Conservation (phyloP, 1,140 invertebrate species). For the Octopus sinensis region DNA sequence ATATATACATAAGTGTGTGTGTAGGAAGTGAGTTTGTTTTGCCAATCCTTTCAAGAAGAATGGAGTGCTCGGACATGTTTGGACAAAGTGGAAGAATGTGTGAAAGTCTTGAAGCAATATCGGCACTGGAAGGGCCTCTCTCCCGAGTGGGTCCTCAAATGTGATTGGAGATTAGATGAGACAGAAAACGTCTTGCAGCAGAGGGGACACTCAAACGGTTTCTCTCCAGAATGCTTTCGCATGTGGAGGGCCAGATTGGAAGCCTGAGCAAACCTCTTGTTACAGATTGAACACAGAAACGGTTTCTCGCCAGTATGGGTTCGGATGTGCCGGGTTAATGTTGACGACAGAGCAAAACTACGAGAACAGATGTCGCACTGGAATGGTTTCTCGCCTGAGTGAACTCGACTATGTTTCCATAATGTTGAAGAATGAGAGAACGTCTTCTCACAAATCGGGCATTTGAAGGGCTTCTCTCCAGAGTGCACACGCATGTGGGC, state of each 20-base stretch:
- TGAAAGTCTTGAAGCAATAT: neutral
- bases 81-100: slow-evolving; percentile 1
- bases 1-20: no score
- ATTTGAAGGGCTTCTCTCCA: slow-evolving; percentile 21
- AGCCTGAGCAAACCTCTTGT: neutral
- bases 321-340: slow-evolving; percentile 34
- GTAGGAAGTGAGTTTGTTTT: no score
- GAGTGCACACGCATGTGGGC: neutral
- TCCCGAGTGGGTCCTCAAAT: neutral
- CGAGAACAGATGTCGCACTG: slow-evolving; percentile 24
- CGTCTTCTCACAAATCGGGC: slow-evolving; percentile 17
- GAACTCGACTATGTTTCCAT: slow-evolving; percentile 18
- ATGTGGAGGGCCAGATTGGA: neutral
- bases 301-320: slow-evolving; percentile 75
- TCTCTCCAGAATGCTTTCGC: neutral
- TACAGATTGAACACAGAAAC: slow-evolving; percentile 85
- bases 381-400: slow-evolving; percentile 24
- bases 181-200: neutral
- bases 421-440: slow-evolving; percentile 66
- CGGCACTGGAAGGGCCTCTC: neutral
- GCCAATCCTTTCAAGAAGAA: neutral
- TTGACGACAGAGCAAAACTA: slow-evolving; percentile 17
- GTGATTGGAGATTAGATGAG: neutral
- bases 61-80: neutral
- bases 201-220: neutral